Evolutionary conservation across 2,888 invertebrate species (phyloP).

Genomic region (Syrphus vitripennis): DNA sequence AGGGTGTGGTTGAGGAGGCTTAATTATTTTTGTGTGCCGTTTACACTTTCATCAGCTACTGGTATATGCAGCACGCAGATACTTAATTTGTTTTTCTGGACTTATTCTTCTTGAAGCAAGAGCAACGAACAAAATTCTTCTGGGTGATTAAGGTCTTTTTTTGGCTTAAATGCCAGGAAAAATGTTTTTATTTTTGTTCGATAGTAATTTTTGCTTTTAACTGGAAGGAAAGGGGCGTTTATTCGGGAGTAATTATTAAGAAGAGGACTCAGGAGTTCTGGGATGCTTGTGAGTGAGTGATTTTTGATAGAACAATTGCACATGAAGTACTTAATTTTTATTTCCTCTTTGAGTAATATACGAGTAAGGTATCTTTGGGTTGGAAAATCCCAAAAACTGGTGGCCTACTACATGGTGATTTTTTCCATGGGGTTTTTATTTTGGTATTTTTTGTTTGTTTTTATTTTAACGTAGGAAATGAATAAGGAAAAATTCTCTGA

Average conservation of each 20-base stretch:
- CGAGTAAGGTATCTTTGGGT: background rate
- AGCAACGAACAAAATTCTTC: conserved; percentile 2
- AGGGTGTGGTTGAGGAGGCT: conserved; percentile 19
- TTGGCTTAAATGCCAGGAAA: conserved; percentile 27
- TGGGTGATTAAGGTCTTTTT: conserved; percentile 45
- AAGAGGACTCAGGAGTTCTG: background rate
- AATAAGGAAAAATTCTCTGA: background rate
- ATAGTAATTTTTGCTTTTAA: conserved; percentile 15
- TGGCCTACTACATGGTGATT: conserved; percentile 56
- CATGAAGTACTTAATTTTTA: conserved; percentile 32
- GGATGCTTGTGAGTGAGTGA: background rate
- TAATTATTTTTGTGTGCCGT: conserved; percentile 67
- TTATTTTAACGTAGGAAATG: background rate
- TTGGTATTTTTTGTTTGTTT: background rate
- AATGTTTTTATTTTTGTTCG: conserved; percentile 1
- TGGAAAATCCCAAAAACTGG: conserved; percentile 5
- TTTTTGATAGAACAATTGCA: conserved; percentile 39
- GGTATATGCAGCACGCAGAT: conserved; percentile 55
- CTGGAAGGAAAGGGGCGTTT: conserved; percentile 54
- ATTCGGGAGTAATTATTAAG: conserved; percentile 49
- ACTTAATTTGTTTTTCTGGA: conserved; percentile 52
- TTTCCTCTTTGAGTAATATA: background rate
- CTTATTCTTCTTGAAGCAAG: conserved; percentile 5
- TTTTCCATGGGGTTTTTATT: no score
- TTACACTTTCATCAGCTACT: conserved; percentile 61